A percentile compares a stretch with the other conserved stretches of the same genome.
phyloP scores from a whole-genome alignment of 2,888 invertebrate genomes.

The Mesochorus sp. region DNA sequence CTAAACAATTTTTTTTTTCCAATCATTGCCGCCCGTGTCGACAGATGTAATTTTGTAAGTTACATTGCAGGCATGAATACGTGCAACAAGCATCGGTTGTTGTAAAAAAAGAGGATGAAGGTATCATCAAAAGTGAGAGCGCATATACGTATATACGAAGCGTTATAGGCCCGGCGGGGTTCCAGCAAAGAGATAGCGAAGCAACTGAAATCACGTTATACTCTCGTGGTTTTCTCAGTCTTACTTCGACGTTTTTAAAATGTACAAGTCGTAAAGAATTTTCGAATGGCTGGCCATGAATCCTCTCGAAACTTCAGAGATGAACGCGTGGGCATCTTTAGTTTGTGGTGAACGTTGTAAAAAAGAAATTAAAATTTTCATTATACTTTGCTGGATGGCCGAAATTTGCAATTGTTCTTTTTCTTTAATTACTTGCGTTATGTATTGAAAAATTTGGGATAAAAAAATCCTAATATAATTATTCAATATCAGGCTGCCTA shows the following conservation, averaged over 20 bases:
- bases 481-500: neutral
- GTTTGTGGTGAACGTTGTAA: slow-evolving; percentile 11
- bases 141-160: slow-evolving; percentile 10
- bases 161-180: slow-evolving; percentile 40
- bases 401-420: too few relatives aligned
- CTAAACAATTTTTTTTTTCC: neutral
- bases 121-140: slow-evolving; percentile 59
- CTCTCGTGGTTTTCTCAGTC: slow-evolving; percentile 26
- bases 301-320: slow-evolving; percentile 21
- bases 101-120: slow-evolving; percentile 17
- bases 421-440: neutral
- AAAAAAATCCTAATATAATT: neutral
- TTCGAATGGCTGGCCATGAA: slow-evolving; percentile 60
- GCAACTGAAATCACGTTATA: slow-evolving; percentile 8
- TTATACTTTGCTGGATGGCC: neutral
- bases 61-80: neutral
- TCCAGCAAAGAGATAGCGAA: slow-evolving; percentile 40
- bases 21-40: neutral
- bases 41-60: slow-evolving; percentile 13
- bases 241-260: slow-evolving; percentile 43
- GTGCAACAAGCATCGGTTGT: slow-evolving; percentile 8
- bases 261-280: slow-evolving; percentile 51
- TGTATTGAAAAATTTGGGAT: neutral
- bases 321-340: neutral
- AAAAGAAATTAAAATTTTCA: slow-evolving; percentile 11